Conservation (phyloP, 2,888 invertebrate genomes). For the Pomacea canaliculata region DNA sequence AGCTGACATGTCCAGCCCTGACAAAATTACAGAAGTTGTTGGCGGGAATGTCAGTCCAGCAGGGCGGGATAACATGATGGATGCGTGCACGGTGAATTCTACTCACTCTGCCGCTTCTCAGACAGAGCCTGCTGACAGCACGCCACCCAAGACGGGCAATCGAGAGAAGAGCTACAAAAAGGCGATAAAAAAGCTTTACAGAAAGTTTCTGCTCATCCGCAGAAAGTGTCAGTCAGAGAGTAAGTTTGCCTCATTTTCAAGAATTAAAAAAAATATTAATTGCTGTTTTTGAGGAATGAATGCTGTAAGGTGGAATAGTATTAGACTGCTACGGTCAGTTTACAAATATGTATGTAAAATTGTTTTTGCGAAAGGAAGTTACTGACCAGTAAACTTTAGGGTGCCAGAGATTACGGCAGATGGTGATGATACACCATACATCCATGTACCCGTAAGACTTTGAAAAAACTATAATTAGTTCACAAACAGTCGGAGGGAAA, state of each 20-base stretch:
- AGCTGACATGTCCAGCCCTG: background rate
- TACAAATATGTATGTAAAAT: too few relatives aligned
- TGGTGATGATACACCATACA: too few relatives aligned
- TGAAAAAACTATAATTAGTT: too few relatives aligned
- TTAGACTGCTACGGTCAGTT: too few relatives aligned
- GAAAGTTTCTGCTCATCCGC: conserved; percentile 31
- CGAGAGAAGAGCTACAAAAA: conserved; percentile 19
- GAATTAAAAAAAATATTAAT: too few relatives aligned
- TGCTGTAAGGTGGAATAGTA: too few relatives aligned
- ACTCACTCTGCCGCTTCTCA: background rate
- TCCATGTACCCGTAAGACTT: too few relatives aligned
- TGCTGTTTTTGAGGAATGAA: too few relatives aligned
- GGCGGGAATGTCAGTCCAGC: background rate
- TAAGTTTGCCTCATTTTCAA: background rate
- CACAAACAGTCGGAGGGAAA: too few relatives aligned
- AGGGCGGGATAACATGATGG: background rate
- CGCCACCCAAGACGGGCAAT: conserved; percentile 7
- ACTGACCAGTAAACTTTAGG: too few relatives aligned
- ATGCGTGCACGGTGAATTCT: background rate
- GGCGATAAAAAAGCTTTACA: conserved; percentile 23
- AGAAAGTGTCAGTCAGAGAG: conserved; percentile 28
- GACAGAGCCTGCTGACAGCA: background rate
- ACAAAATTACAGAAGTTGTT: background rate
- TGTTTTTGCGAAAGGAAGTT: too few relatives aligned
- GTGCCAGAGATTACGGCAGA: too few relatives aligned